phyloP scores from a whole-genome alignment of 2,797 vertebrate species.

The Argya squamiceps region DNA sequence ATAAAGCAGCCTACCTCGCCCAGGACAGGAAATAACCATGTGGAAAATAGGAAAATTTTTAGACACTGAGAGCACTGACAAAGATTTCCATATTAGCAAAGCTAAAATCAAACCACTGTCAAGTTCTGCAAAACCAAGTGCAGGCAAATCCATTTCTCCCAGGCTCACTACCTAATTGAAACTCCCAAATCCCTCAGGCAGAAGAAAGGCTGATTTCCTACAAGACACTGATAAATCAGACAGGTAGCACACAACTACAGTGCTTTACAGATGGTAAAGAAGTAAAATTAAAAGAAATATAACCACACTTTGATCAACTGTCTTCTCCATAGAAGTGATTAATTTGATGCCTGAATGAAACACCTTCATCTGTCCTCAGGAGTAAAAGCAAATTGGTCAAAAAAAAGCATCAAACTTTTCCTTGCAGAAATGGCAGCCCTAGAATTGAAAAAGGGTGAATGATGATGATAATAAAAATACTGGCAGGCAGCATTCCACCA shows the following conservation, averaged over 20 bases:
- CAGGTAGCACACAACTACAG: not conserved
- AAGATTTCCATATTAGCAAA: not conserved
- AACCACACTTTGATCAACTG: not conserved
- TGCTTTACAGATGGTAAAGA: not conserved
- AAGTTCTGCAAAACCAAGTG: not conserved
- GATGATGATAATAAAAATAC: not conserved
- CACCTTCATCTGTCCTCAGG: not conserved
- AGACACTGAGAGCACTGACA: not conserved
- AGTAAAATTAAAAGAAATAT: not conserved
- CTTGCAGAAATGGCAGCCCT: not conserved
- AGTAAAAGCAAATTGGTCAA: not conserved
- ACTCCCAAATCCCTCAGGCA: not conserved
- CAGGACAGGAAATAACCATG: not conserved
- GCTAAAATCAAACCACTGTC: not conserved
- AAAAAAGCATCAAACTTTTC: not conserved
- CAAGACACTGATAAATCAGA: not conserved
- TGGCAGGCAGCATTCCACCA: not conserved
- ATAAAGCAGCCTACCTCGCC: not conserved
- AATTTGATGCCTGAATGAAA: not conserved
- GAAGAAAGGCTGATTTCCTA: not conserved
- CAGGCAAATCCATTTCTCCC: not conserved
- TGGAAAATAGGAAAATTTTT: not conserved
- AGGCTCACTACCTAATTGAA: not conserved
- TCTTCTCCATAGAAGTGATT: not conserved
- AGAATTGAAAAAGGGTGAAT: not conserved